phyloP scores from a whole-genome alignment of 2,888 invertebrate species.

The Conus canariensis region DNA sequence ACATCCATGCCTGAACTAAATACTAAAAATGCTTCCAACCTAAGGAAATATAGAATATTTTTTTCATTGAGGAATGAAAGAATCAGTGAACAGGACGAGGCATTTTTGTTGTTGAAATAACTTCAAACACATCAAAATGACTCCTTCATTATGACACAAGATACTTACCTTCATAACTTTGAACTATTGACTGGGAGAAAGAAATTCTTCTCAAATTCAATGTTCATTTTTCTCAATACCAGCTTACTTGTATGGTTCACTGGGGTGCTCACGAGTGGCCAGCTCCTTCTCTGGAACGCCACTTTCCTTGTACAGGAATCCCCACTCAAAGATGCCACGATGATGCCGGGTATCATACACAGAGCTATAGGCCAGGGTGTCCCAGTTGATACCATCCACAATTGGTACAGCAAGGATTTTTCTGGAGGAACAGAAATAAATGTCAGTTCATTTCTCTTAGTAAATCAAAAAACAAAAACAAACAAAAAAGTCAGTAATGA shows the following conservation, averaged over 20 bases:
- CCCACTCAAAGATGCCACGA: constrained; percentile 99
- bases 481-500: background rate
- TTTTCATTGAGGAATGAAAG: too few species aligned
- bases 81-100: too few species aligned
- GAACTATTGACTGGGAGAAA: too few species aligned
- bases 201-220: too few species aligned
- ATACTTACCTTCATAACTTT: too few species aligned
- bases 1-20: too few species aligned
- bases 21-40: too few species aligned
- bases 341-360: constrained; percentile 91
- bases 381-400: constrained; percentile 97
- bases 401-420: constrained; percentile 97
- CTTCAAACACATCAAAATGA: too few species aligned
- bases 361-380: constrained; percentile 93
- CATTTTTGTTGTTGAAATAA: too few species aligned
- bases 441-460: background rate
- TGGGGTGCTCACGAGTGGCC: constrained; percentile 87
- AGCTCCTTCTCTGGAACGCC: constrained; percentile 92
- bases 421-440: constrained; percentile 78
- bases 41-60: too few species aligned
- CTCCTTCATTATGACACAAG: too few species aligned
- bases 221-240: too few species aligned
- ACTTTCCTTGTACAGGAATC: constrained; percentile 98
- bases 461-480: background rate
- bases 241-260: constrained; percentile 92